Evolutionary conservation across 2,888 invertebrate genomes (phyloP).

Genomic region (Nymphalis polychloros): DNA sequence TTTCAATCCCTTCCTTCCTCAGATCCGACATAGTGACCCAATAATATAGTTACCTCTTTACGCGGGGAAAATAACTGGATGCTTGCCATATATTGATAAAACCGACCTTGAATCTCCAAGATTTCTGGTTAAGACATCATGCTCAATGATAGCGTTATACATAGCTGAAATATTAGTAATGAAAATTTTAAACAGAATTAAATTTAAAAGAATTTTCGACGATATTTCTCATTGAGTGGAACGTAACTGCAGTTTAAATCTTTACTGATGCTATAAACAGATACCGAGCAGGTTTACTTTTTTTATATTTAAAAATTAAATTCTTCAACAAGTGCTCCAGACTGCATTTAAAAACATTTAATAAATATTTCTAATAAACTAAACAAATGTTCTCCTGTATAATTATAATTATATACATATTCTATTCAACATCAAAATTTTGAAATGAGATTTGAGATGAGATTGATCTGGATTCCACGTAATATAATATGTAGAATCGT

Average conservation of each 20-base stretch:
- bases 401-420: too few species aligned
- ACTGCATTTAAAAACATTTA: too few species aligned
- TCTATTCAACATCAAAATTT: too few species aligned
- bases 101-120: constrained; percentile 44
- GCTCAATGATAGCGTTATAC: constrained; percentile 15
- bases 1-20: constrained; percentile 4
- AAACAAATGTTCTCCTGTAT: too few species aligned
- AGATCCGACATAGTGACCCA: constrained; percentile 18
- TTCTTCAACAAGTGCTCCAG: neutral
- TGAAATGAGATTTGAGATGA: too few species aligned
- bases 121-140: constrained; percentile 29
- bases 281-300: neutral
- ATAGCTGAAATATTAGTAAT: constrained; percentile 3
- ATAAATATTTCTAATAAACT: too few species aligned
- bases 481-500: too few species aligned
- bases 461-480: too few species aligned
- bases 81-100: constrained; percentile 57
- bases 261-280: neutral
- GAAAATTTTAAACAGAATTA: neutral
- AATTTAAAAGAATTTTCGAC: neutral
- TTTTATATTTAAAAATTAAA: neutral
- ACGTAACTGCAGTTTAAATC: neutral
- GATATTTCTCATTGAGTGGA: neutral
- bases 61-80: constrained; percentile 52
- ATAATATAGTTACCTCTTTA: constrained; percentile 18